Evolutionary conservation across 2,797 vertebrate species (phyloP), one percentile per base, ranked within the genome.

Genomic region (Pteronotus mesoamericanus): DNA sequence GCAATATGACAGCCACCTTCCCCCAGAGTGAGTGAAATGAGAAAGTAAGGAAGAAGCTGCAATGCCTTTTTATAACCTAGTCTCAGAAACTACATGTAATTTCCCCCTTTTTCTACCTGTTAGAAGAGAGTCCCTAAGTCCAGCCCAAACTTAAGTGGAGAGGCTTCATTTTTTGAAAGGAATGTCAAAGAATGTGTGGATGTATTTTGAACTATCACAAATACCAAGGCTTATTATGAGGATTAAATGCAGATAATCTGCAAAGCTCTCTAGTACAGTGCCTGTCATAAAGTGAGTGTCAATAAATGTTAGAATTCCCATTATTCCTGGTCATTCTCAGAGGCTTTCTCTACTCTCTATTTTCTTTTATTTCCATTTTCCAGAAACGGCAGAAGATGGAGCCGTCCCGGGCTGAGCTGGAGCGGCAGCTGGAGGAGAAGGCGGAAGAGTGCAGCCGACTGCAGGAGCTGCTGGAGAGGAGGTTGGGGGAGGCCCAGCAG

Each of bases 381-480:
- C 97, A 98, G 98, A 98, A 98, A 34, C 96, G 96, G 44, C 98
- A 98, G 95, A 98, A 97, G 96, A 68, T 97, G 18, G 98, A 98
- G 32, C 80, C 86, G 0, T 64, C 51, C 12, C 64, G 92, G 48
- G 12, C 96, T 34, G 90, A 98, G 21, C 97, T 99, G 97, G 99
- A 99, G 96, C 98, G 97, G 19, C 98, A 98, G 97, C 98, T 99
- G 96, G 99, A 99, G 96, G 98, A 99, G 90, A 98, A 98, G 32
- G 96, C 98, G 72, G 99, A 99, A 87, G 99, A 99, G 97, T 99
- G 99, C 57, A 96, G 98, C 84, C 98, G 98, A 2, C 98, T 99
- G 93, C 98, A 97, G 96, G 99, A 98, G 68, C 98, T 98, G 72
- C 98, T 99, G 97, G 99, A 99, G 95, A 98, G 98, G 97, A 99